Evolutionary conservation across 2,113 vertebrate species (phyloP).

Genomic region (Micromys minutus): DNA sequence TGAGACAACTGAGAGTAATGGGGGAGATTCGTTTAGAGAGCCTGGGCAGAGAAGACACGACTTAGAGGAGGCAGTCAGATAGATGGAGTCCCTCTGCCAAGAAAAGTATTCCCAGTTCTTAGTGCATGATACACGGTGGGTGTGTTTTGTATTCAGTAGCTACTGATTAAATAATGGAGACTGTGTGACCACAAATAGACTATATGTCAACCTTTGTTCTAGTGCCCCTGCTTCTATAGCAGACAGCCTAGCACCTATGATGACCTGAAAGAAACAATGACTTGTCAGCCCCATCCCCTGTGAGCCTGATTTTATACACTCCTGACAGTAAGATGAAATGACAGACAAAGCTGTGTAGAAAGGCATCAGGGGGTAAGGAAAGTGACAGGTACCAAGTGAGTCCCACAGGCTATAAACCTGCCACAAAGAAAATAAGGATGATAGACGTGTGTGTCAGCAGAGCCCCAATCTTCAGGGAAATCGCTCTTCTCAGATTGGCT

Average conservation of each 20-base stretch:
- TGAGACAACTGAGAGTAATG: neutral
- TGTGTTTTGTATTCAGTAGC: neutral
- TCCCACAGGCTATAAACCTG: conserved; percentile 63
- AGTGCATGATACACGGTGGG: neutral
- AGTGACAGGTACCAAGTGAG: conserved; percentile 63
- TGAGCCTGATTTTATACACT: neutral
- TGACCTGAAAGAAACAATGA: neutral
- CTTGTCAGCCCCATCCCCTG: neutral
- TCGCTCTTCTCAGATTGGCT: conserved; percentile 19
- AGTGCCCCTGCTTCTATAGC: neutral
- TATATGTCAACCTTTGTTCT: neutral
- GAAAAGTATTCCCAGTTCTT: neutral
- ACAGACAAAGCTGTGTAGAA: conserved; percentile 48
- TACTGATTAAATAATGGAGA: neutral
- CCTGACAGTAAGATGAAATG: conserved; percentile 51
- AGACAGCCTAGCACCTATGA: neutral
- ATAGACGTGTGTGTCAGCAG: conserved; percentile 27
- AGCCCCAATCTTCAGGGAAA: conserved; percentile 51
- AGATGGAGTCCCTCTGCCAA: neutral
- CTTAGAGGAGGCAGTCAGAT: neutral
- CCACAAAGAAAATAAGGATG: conserved; percentile 49
- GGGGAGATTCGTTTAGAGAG: neutral
- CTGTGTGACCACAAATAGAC: neutral
- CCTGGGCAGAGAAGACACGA: neutral
- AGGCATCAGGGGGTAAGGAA: conserved; percentile 56